Evolutionary conservation across 2,888 invertebrate genomes (phyloP).

Genomic region (Kuschelorhynchus macadamiae): DNA sequence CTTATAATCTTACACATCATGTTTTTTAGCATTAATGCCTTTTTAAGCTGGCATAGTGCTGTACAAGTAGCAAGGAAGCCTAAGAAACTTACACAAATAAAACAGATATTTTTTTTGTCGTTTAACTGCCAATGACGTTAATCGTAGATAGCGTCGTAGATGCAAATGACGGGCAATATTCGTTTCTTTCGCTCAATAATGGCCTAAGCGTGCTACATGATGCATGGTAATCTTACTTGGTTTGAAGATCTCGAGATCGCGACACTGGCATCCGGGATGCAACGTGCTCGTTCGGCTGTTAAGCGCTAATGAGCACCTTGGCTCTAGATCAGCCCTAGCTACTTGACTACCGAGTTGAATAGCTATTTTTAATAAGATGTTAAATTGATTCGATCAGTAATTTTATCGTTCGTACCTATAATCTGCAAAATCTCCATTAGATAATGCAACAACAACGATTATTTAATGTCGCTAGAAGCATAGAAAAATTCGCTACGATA

Average conservation of each 20-base stretch:
- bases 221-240: constrained; percentile 41
- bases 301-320: constrained; percentile 35
- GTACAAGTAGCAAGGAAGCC: too few relatives aligned
- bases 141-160: not conserved
- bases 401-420: not conserved
- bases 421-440: not conserved
- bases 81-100: too few relatives aligned
- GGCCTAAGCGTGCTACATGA: constrained; percentile 43
- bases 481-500: too few relatives aligned
- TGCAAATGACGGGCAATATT: constrained; percentile 29
- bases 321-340: constrained; percentile 18
- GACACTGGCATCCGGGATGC: constrained; percentile 41
- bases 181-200: constrained; percentile 31
- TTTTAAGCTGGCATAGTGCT: too few relatives aligned
- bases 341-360: constrained; percentile 30
- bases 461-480: too few relatives aligned
- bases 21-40: too few relatives aligned
- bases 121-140: too few relatives aligned
- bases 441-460: too few relatives aligned
- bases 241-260: constrained; percentile 29
- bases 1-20: too few relatives aligned
- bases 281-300: constrained; percentile 31
- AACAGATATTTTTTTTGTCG: too few relatives aligned
- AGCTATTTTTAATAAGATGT: constrained; percentile 21
- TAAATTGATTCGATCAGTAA: constrained; percentile 8